Evolutionary conservation across 53 echinoderm and acorn worm species (phyloP).

Genomic region (Holothuria scabra): DNA sequence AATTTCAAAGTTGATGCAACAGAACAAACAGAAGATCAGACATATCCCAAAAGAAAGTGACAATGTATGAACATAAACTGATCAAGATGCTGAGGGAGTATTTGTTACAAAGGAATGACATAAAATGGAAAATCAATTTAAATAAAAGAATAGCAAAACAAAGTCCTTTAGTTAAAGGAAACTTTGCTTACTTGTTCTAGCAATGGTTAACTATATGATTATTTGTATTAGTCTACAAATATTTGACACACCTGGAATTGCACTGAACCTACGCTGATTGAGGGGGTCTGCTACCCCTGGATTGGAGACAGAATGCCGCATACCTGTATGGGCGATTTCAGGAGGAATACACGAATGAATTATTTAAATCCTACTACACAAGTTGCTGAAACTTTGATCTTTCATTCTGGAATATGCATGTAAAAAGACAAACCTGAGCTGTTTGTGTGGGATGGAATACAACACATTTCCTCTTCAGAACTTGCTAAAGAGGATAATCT

Average conservation of each 20-base stretch:
- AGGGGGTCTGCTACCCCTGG: slow-evolving; percentile 25
- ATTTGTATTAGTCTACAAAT: slow-evolving; percentile 17
- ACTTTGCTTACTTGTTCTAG: neutral
- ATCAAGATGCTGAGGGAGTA: neutral
- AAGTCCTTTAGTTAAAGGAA: too few relatives aligned
- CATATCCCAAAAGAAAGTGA: neutral
- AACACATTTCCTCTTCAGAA: too few relatives aligned
- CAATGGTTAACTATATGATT: neutral
- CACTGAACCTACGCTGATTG: slow-evolving; percentile 24
- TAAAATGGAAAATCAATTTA: neutral
- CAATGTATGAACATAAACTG: neutral
- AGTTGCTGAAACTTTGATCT: too few relatives aligned
- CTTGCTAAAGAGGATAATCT: too few relatives aligned
- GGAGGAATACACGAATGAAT: too few relatives aligned
- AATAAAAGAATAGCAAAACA: too few relatives aligned
- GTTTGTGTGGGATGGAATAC: too few relatives aligned
- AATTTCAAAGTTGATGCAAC: too few relatives aligned
- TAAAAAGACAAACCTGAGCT: too few relatives aligned
- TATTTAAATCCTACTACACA: too few relatives aligned
- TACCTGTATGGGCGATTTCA: slow-evolving; percentile 23
- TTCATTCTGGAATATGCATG: too few relatives aligned
- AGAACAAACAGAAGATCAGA: too few relatives aligned
- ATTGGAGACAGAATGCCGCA: slow-evolving; percentile 33
- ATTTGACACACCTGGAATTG: slow-evolving; percentile 1
- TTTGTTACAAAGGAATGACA: neutral